Evolutionary conservation across 37 sponge, comb jelly and placozoan genomes (phyloP).

Genomic region (Spongia lamella): DNA sequence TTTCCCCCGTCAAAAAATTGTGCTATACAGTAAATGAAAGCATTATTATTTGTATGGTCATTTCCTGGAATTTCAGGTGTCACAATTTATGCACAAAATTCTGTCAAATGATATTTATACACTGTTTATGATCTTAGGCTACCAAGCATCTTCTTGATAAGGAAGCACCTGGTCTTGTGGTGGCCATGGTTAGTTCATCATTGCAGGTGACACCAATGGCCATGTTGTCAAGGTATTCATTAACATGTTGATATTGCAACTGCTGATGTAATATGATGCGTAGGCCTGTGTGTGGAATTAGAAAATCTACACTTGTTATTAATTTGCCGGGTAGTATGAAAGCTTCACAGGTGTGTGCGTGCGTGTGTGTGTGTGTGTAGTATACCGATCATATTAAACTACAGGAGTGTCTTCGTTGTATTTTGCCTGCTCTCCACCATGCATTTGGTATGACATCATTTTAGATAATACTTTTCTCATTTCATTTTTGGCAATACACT

Average conservation of each 20-base stretch:
- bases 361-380: neutral
- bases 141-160: constrained; percentile 75
- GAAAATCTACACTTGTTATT: constrained; percentile 73
- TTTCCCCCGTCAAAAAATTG: too few species aligned
- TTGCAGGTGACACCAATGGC: constrained; percentile 90
- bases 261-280: neutral
- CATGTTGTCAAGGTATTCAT: constrained; percentile 85
- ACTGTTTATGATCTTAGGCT: too few species aligned
- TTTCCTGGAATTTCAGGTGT: too few species aligned
- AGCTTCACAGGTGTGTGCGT: constrained; percentile 66
- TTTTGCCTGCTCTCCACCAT: constrained; percentile 80
- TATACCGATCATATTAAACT: neutral
- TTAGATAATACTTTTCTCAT: too few species aligned
- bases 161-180: constrained; percentile 83
- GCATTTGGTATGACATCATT: constrained; percentile 76
- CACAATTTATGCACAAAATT: too few species aligned
- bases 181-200: constrained; percentile 80
- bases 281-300: constrained; percentile 82
- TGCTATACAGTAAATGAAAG: too few species aligned
- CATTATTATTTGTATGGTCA: too few species aligned
- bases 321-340: constrained; percentile 95
- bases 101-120: too few species aligned
- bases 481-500: neutral
- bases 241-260: neutral
- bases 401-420: constrained; percentile 75